Percentiles rank a stretch among this genome's conserved stretches.
phyloP scores from a whole-genome alignment of 1,140 invertebrate species.

The Drosophila ohnishii region DNA sequence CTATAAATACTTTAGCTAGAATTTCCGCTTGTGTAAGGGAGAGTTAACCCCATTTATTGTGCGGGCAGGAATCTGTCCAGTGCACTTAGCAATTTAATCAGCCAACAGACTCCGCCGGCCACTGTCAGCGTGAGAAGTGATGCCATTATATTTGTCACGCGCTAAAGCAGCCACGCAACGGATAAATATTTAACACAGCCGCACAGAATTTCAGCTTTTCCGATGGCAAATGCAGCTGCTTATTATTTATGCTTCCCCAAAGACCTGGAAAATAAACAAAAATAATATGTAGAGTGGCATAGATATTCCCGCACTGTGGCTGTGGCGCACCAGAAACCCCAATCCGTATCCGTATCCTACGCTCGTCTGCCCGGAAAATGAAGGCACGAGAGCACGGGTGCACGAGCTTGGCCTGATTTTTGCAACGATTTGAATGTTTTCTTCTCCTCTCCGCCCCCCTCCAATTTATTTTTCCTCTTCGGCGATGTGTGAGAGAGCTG shows the following conservation, averaged over 20 bases:
- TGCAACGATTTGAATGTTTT: conserved; percentile 21
- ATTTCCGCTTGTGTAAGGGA: not conserved
- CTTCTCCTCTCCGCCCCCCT: not conserved
- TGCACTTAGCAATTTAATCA: conserved; percentile 22
- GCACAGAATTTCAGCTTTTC: conserved; percentile 27
- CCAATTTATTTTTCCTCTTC: conserved; percentile 9
- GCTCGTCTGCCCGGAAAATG: conserved; percentile 8
- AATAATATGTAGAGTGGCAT: conserved; percentile 25
- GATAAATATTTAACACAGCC: conserved; percentile 60
- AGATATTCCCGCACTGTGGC: conserved; percentile 36
- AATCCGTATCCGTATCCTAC: conserved; percentile 34
- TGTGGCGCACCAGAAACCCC: conserved; percentile 48
- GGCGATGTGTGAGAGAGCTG: not conserved
- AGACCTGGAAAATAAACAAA: conserved; percentile 42
- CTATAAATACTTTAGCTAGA: not conserved
- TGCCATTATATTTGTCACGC: conserved; percentile 16
- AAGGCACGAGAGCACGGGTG: conserved; percentile 8
- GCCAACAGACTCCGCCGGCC: not conserved
- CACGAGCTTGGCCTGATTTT: conserved; percentile 55
- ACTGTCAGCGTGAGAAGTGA: not conserved
- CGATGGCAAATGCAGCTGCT: conserved; percentile 48
- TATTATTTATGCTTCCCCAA: conserved; percentile 51
- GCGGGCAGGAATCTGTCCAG: conserved; percentile 1
- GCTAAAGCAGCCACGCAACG: conserved; percentile 12
- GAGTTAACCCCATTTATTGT: no score